A percentile compares a stretch with the other conserved stretches of the same genome.
These are phyloP conservation scores for Mus spretus DNA, from an alignment of 2,797 vertebrate genomes.

Conservation along the genomic window DNA sequence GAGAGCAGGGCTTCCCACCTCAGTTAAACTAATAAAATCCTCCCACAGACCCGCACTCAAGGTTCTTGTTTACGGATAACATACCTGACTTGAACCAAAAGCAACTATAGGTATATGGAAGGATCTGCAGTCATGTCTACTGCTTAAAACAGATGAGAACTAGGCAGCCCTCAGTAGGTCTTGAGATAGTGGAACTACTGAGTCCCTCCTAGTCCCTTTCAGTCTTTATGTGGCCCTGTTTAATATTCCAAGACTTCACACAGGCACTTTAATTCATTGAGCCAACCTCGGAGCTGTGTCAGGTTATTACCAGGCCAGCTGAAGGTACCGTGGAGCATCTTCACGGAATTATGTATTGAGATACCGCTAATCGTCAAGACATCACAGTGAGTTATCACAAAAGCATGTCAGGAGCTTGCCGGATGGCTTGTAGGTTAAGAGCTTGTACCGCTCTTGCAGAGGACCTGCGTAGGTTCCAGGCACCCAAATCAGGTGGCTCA, in stretches of 20 bases:
- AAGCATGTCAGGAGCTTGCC: background rate
- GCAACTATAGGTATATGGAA: background rate
- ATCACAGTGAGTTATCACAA: background rate
- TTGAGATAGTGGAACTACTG: background rate
- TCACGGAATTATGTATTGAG: background rate
- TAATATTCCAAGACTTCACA: background rate
- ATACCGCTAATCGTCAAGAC: background rate
- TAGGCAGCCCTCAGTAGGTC: background rate
- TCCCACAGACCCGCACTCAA: background rate
- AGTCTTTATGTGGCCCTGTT: background rate
- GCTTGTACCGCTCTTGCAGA: background rate
- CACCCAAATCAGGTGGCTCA: background rate
- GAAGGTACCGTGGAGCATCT: background rate
- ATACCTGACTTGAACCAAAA: constrained; percentile 12
- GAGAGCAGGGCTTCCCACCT: background rate
- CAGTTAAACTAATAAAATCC: background rate
- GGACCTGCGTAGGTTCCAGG: background rate
- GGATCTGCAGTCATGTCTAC: background rate
- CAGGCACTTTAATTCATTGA: background rate
- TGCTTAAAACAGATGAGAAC: background rate
- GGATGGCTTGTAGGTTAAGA: background rate
- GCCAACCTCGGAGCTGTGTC: background rate
- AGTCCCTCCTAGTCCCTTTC: background rate
- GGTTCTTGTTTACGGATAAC: constrained; percentile 7
- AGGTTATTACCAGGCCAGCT: background rate